phyloP scores from a whole-genome alignment of 2,888 invertebrate species.

The Andrena bicolor region DNA sequence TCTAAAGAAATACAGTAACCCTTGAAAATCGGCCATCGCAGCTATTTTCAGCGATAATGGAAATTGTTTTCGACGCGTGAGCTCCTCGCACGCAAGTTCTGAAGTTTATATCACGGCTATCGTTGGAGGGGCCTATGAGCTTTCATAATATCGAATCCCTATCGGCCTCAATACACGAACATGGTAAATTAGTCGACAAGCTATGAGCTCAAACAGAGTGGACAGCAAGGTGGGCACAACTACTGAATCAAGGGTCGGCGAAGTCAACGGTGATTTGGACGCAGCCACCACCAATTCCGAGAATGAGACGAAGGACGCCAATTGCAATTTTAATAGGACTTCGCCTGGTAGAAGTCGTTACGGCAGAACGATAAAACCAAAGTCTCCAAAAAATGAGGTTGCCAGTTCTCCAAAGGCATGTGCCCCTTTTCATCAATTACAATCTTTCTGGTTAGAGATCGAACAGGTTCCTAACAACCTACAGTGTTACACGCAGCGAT shows the following conservation, averaged over 20 bases:
- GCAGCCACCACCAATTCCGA: constrained; percentile 31
- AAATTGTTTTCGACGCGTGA: constrained; percentile 65
- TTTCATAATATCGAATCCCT: constrained; percentile 33
- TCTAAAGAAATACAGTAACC: constrained; percentile 63
- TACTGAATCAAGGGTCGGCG: constrained; percentile 42
- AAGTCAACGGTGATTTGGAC: constrained; percentile 15
- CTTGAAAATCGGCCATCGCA: constrained; percentile 68
- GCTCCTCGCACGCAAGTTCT: constrained; percentile 21
- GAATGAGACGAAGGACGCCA: constrained; percentile 30
- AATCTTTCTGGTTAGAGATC: constrained; percentile 17
- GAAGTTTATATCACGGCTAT: not conserved
- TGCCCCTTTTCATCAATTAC: constrained; percentile 37
- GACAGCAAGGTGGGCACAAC: constrained; percentile 54
- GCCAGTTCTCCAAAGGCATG: constrained; percentile 72
- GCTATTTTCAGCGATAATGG: constrained; percentile 70
- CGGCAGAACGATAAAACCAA: constrained; percentile 87
- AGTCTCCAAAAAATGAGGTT: constrained; percentile 75
- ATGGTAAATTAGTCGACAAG: constrained; percentile 57
- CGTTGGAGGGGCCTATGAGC: constrained; percentile 27
- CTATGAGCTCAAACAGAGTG: constrained; percentile 62
- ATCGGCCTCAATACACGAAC: constrained; percentile 11
- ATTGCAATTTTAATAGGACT: constrained; percentile 32
- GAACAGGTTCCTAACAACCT: not conserved
- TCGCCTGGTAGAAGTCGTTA: constrained; percentile 86
- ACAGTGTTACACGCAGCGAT: constrained; percentile 13